Evolutionary conservation across 2,888 invertebrate species (phyloP), one percentile per base, ranked within the genome.

Genomic region (Nyleta sp.): DNA sequence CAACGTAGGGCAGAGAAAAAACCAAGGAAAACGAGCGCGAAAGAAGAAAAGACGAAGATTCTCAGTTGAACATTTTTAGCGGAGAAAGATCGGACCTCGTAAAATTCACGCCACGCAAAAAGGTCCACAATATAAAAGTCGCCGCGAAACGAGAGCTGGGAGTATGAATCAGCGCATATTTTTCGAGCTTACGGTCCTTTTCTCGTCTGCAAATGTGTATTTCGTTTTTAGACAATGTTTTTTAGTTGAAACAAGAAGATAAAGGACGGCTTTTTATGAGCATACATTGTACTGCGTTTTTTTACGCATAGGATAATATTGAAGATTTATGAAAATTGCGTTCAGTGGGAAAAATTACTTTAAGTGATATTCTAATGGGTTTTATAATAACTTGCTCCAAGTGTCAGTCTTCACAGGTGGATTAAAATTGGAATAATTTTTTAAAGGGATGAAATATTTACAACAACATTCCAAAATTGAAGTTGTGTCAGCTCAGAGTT

Each of bases 91-190:
- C 35, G 55, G 40, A 55, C 62, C 62, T 53, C 72, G 55, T 72
- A 48, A 72, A 72, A 46, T 64, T 71, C 48, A 8, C 62, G 48
- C 55, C 55, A 28, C 13, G 55, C 28, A 46, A 62, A 72, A 53
- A 72, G 46, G 20, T 53, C 18, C 15, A 22, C 48, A 33, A 13
- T 59, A 50, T 38, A 52, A 59, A 48, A 50, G 48, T 53, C 38
- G 18, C 35, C 2, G 40, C 17, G 24, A 60, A 62, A 46, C 44
- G 38, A 38, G 38, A 62, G 28, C 38, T 22, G 46, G 18, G 15
- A 52, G 38, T 35, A 71, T 71, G 60, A 71, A 71, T 71, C 71
- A 62, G 24, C 50, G 53, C 42, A 52, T 60, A 62, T 71, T 52
- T 62, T 71, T 35, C 35, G 52, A 62, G 53, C 22, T 35, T 52